Evolutionary conservation across 2,888 invertebrate species (phyloP), one percentile per base, ranked within the genome.

Genomic region (Xylota sylvarum): DNA sequence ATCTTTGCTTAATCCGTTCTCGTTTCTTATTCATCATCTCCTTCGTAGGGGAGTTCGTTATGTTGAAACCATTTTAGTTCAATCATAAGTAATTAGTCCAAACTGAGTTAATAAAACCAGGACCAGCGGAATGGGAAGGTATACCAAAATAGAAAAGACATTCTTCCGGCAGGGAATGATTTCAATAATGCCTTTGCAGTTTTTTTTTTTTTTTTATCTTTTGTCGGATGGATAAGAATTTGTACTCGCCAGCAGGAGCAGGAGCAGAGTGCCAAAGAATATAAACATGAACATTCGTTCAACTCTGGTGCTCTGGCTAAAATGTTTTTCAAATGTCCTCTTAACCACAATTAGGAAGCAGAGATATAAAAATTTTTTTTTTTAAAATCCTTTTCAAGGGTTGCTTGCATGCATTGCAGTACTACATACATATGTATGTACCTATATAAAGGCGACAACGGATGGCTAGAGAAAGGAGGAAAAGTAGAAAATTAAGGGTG

Each of bases 21-120:
- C 23, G 30, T 23, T 46, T 50, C 50, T 50, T 50, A 23, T 72
- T 37, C 37, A 14, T 27, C 23, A 23, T 23, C 23, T 23, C 3
- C 10, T 12, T 55, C 19, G 19, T 14, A 6, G 12, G 12, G 14
- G 19, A 76, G 55, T 79, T 84, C 83, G 83, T 70, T 74, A 74
- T 80, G 80, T 60, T 72, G 46, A 80, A 65, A 80, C 70, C 80
- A 70, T 81, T 86, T 86, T 81, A 77, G 72, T 81, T 67, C 85
- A 81, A 86, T 81, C 85, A 86, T 86, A 86, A 81, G 81, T 86
- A 86, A 81, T 86, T 77, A 86, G 81, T 86, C 77, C 77, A 81
- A 76, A 70, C 81, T 64, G 76, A 82, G 77, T 77, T 81, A 77
- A 77, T 85, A 74, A 67, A 74, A 74, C 43, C 52, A 70, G 50